Conservation (phyloP, 2,113 vertebrate genomes). For the Nasalis larvatus region DNA sequence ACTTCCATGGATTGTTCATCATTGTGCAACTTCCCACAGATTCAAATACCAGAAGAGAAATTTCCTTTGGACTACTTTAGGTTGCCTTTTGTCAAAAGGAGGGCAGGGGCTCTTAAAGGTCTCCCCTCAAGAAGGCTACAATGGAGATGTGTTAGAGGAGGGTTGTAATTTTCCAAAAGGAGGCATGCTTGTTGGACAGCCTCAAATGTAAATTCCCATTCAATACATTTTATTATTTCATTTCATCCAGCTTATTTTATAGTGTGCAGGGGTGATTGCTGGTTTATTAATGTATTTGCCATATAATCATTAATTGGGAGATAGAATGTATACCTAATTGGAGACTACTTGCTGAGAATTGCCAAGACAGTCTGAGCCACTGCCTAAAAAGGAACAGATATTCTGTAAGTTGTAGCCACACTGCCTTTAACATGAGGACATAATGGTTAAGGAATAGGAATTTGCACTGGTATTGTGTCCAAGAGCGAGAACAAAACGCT, state of each 20-base stretch:
- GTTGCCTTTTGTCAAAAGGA: not conserved
- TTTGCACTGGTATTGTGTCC: not conserved
- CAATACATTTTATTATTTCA: not conserved
- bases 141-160: rapidly evolving
- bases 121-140: not conserved
- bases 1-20: not conserved
- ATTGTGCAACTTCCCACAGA: not conserved
- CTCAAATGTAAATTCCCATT: not conserved
- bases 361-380: not conserved
- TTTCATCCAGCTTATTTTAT: not conserved
- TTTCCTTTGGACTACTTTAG: not conserved
- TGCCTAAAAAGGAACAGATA: not conserved
- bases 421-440: not conserved
- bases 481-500: slow-evolving; percentile 34
- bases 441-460: not conserved
- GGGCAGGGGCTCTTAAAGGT: not conserved
- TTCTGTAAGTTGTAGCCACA: not conserved
- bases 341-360: not conserved
- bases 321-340: not conserved
- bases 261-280: not conserved
- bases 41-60: not conserved
- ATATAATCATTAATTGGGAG: not conserved
- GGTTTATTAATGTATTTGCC: not conserved
- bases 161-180: not conserved
- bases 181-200: not conserved